Evolutionary conservation across 2,113 vertebrate genomes (phyloP), one percentile per base, ranked within the genome.

Genomic region (Nesoenas mayeri): DNA sequence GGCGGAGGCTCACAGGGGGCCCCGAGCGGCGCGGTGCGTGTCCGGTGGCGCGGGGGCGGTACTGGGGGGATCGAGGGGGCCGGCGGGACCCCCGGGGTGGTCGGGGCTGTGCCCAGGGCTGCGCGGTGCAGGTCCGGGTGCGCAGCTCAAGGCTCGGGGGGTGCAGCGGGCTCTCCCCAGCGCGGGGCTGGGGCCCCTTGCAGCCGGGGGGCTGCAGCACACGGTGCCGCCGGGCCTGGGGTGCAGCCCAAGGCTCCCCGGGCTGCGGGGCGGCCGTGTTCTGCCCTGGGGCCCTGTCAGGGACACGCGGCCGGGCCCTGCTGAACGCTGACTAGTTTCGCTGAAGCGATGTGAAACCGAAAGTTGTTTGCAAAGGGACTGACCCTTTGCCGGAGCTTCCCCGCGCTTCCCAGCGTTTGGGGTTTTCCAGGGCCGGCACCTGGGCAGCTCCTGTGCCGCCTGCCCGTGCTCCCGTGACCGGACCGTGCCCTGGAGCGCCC

Each of bases 251-350:
- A 4, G 15, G 53, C 17, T 13, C 6, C 61, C n/a, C 28, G 4
- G 38, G 54, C 24, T 31, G 48, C 5, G 4, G 15, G 36, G 44
- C 5, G 32, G 3, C 16, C 10, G 71, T 34, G 29, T 3, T 15
- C 15, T 15, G 75, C 44, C 44, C 44, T 18, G 44, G 44, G 44
- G 44, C 44, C 18, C 44, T 47, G 44, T 47, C 8, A 47, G 8
- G 44, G 44, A 19, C 44, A 19, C 18, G 18, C 44, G 44, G 44
- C 18, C 44, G 44, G 44, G 50, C 18, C 11, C 53, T 10, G 32
- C 3, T 10, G 1, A n/a, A 2, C 17, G 2, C 18, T 1, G 28
- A 20, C 32, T 5, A 0, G 16, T 6, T 21, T 11, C 14, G 32
- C 25, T 34, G 70, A 10, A 36, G n/a, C 2, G 28, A 3, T 0